These are phyloP conservation scores for Galeruca laticollis DNA, from an alignment of 2,888 invertebrate species.

Conservation along the genomic window DNA sequence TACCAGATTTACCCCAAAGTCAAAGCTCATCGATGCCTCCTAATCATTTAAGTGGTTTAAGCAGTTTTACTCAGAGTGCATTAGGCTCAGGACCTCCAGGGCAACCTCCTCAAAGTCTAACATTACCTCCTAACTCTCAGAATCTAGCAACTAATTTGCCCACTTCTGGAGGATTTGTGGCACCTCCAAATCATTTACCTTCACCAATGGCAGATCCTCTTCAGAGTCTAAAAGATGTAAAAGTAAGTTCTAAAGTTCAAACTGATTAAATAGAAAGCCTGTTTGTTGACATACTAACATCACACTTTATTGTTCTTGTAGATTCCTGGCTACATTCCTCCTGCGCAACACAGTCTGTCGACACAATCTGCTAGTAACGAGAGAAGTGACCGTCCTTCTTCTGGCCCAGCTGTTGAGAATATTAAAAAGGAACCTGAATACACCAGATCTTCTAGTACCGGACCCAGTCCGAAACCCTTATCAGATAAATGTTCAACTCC, in stretches of 20 bases:
- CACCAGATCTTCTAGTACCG: slow-evolving; percentile 61
- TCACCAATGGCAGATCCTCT: slow-evolving; percentile 71
- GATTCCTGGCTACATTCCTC: slow-evolving; percentile 59
- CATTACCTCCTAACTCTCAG: slow-evolving; percentile 47
- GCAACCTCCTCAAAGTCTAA: slow-evolving; percentile 35
- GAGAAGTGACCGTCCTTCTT: slow-evolving; percentile 66
- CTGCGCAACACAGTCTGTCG: slow-evolving; percentile 50
- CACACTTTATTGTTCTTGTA: slow-evolving; percentile 27
- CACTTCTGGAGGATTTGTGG: slow-evolving; percentile 48
- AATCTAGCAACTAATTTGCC: slow-evolving; percentile 41
- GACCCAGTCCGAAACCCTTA: slow-evolving; percentile 59
- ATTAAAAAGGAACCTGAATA: slow-evolving; percentile 82
- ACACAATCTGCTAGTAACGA: slow-evolving; percentile 46
- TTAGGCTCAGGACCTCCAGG: slow-evolving; percentile 22
- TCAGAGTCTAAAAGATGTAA: slow-evolving; percentile 83
- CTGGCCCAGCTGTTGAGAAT: slow-evolving; percentile 76
- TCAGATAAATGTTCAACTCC: slow-evolving; percentile 61
- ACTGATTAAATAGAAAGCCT: background rate
- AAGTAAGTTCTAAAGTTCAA: slow-evolving; percentile 66
- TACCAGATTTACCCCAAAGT: slow-evolving; percentile 65
- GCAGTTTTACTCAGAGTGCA: slow-evolving; percentile 40
- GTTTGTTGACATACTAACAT: background rate
- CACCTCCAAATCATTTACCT: slow-evolving; percentile 51
- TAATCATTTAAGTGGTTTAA: slow-evolving; percentile 49
- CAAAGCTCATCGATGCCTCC: slow-evolving; percentile 42